phyloP scores from a whole-genome alignment of 2,113 vertebrate species.

The Percina caprodes region DNA sequence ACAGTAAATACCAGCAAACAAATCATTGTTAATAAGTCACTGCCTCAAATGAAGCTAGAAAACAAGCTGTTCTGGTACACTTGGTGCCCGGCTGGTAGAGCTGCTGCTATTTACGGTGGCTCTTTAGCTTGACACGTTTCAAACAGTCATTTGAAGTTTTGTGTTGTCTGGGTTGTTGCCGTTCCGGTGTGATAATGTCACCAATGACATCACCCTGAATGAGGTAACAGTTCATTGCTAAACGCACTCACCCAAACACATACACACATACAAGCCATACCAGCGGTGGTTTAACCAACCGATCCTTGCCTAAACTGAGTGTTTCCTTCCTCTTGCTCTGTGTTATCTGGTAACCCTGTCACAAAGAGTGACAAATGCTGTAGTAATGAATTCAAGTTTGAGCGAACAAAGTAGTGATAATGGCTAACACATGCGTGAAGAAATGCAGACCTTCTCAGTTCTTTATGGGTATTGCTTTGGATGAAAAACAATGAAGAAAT shows the following conservation, averaged over 20 bases:
- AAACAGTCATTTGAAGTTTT: slow-evolving; percentile 30
- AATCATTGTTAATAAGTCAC: neutral
- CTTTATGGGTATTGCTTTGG: neutral
- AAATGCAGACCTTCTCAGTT: neutral
- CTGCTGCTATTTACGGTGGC: neutral
- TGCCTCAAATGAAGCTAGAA: neutral
- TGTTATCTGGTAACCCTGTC: neutral
- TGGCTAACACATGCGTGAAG: slow-evolving; percentile 5
- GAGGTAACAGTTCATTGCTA: slow-evolving; percentile 86
- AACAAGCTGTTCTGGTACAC: neutral
- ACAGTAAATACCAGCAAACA: neutral
- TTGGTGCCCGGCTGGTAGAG: neutral
- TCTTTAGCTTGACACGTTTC: slow-evolving; percentile 29
- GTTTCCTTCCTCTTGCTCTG: neutral
- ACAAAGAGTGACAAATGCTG: neutral
- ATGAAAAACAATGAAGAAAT: neutral
- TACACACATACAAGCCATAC: neutral
- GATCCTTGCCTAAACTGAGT: neutral
- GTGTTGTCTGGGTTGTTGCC: slow-evolving; percentile 45
- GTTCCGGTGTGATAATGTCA: slow-evolving; percentile 85
- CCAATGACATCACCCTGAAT: slow-evolving; percentile 87
- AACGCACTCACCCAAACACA: neutral
- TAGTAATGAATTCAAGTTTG: neutral
- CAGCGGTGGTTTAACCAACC: slow-evolving; percentile 5
- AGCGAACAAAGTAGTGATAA: neutral